Percentiles rank a stretch among this genome's conserved stretches.
These are phyloP conservation scores for Drosophila helvetica DNA, from an alignment of 2,888 invertebrate species.

Conservation along the genomic window DNA sequence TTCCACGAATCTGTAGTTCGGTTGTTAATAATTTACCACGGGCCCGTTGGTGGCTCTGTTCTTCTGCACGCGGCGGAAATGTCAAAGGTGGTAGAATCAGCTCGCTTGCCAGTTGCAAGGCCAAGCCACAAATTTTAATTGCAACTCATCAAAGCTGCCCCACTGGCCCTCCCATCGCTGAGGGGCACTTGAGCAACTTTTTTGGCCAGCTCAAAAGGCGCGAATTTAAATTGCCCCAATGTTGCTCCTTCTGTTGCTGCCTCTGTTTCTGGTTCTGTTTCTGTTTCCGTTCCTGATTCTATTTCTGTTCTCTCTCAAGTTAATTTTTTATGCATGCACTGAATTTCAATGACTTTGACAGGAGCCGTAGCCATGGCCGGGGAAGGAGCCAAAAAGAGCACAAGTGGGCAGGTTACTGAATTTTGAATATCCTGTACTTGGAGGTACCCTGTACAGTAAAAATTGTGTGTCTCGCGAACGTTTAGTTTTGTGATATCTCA, in stretches of 20 bases:
- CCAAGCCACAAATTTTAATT: constrained; percentile 1
- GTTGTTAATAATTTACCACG: background rate
- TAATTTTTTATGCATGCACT: constrained; percentile 73
- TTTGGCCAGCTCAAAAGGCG: constrained; percentile 42
- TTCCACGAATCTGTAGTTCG: background rate
- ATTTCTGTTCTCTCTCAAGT: constrained; percentile 45
- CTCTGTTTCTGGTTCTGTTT: constrained; percentile 14
- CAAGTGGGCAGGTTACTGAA: constrained; percentile 13
- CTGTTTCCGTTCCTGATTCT: constrained; percentile 12
- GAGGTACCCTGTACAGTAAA: background rate
- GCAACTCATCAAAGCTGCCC: constrained; percentile 3
- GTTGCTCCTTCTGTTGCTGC: background rate
- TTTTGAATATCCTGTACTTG: background rate
- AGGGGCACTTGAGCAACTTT: background rate
- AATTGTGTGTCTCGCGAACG: too few species aligned
- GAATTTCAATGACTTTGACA: constrained; percentile 75
- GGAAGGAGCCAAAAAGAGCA: constrained; percentile 43
- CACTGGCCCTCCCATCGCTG: background rate
- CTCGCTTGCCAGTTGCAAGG: background rate
- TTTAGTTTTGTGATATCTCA: background rate
- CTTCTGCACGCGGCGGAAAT: background rate
- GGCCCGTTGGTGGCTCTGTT: too few species aligned
- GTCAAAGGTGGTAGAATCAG: background rate
- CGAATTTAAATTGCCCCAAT: constrained; percentile 52
- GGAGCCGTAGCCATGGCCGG: constrained; percentile 23